phyloP scores from a whole-genome alignment of 2,113 vertebrate species.

The Porphyrio hochstetteri region DNA sequence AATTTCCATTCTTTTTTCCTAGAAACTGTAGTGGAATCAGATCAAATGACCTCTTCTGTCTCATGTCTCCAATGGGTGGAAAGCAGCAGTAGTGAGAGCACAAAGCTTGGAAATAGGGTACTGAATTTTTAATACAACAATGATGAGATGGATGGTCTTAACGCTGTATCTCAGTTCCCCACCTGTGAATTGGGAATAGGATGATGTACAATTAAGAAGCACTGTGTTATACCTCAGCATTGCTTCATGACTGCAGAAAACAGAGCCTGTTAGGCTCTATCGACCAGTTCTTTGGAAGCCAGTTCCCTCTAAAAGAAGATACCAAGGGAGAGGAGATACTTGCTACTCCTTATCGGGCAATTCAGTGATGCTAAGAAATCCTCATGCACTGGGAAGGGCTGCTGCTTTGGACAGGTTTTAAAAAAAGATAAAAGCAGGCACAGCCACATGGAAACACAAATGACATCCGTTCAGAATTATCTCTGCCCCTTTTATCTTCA shows the following conservation, averaged over 20 bases:
- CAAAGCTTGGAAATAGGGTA: not conserved
- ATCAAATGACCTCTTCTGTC: not conserved
- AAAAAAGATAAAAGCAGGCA: conserved; percentile 42
- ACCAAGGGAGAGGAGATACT: not conserved
- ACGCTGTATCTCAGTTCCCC: not conserved
- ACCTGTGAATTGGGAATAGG: not conserved
- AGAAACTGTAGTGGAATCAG: not conserved
- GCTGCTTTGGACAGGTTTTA: not conserved
- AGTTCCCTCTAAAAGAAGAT: not conserved
- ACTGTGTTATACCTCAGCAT: not conserved
- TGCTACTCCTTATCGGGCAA: not conserved
- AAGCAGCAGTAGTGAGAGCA: not conserved
- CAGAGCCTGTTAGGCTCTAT: not conserved
- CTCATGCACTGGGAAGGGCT: not conserved
- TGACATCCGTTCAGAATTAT: conserved; percentile 63
- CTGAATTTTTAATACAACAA: not conserved
- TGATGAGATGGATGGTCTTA: not conserved
- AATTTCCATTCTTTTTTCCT: not conserved
- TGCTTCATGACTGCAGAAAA: not conserved
- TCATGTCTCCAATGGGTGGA: not conserved
- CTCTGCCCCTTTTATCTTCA: conserved; percentile 55
- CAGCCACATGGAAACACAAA: not conserved
- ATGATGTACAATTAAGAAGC: not conserved
- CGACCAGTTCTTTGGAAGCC: not conserved
- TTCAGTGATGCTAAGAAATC: not conserved